phyloP scores from a whole-genome alignment of 2,797 vertebrate genomes.

The Pangasius larnaudii region DNA sequence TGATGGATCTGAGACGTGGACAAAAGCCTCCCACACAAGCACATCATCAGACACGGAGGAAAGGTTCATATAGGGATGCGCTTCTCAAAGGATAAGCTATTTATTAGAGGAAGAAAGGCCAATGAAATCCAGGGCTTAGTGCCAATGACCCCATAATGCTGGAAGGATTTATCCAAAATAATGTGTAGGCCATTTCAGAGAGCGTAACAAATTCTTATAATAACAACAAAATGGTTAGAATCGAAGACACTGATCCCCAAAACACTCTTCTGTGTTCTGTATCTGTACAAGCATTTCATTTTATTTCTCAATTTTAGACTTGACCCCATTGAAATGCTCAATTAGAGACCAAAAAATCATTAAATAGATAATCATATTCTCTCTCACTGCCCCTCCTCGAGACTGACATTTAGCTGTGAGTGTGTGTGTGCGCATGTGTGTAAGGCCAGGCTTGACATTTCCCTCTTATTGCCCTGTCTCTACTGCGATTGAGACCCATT shows the following conservation, averaged over 20 bases:
- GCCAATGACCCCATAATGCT: background rate
- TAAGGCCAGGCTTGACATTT: constrained; percentile 43
- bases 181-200: background rate
- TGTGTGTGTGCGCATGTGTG: constrained; percentile 1
- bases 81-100: constrained; percentile 21
- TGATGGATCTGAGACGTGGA: constrained; percentile 72
- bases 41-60: constrained; percentile 8
- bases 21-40: constrained; percentile 66
- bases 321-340: constrained; percentile 21
- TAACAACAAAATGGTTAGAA: constrained; percentile 8
- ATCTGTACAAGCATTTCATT: background rate
- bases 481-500: constrained; percentile 55
- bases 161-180: constrained; percentile 10
- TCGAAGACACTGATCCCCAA: background rate
- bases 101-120: constrained; percentile 4
- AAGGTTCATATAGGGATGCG: constrained; percentile 15
- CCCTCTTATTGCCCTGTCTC: constrained; percentile 60
- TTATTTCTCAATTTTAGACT: constrained; percentile 16
- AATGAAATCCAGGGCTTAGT: constrained; percentile 4
- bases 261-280: background rate
- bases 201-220: constrained; percentile 5
- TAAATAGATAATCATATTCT: constrained; percentile 41
- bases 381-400: constrained; percentile 44
- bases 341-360: constrained; percentile 37
- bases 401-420: constrained; percentile 39